Conservation (phyloP, 2,113 vertebrate species). For the Isichthys henryi region DNA sequence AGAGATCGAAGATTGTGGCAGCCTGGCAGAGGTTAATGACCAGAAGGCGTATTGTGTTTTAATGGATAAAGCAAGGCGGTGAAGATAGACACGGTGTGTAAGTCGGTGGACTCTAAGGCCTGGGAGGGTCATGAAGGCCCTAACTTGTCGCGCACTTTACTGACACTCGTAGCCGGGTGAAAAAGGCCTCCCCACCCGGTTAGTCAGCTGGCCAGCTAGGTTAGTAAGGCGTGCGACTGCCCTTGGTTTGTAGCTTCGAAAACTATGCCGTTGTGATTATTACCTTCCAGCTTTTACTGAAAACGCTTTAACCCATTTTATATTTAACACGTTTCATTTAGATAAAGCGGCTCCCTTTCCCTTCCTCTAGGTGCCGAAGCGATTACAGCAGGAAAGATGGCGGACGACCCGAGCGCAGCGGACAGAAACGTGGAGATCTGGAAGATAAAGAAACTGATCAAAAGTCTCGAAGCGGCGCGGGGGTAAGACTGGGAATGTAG, state of each 20-base stretch:
- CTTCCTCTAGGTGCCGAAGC: constrained; percentile 59
- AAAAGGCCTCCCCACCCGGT: constrained; percentile 34
- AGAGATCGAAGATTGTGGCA: background rate
- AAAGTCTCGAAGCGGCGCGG: constrained; percentile 91
- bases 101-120: constrained; percentile 59
- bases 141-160: constrained; percentile 48
- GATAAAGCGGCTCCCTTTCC: background rate
- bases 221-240: constrained; percentile 36
- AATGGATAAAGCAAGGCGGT: constrained; percentile 41
- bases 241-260: constrained; percentile 33
- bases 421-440: constrained; percentile 98
- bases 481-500: constrained; percentile 64
- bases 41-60: background rate
- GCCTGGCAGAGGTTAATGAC: background rate
- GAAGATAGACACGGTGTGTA: background rate
- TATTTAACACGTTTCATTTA: background rate
- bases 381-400: constrained; percentile 79
- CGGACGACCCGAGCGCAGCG: constrained; percentile 94
- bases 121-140: constrained; percentile 50
- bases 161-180: constrained; percentile 31
- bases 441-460: constrained; percentile 99
- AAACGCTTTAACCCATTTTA: background rate
- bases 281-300: background rate
- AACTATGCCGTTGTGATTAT: background rate
- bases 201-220: constrained; percentile 35